Evolutionary conservation across 2,888 invertebrate species (phyloP).

Genomic region (Panzeria rudis): DNA sequence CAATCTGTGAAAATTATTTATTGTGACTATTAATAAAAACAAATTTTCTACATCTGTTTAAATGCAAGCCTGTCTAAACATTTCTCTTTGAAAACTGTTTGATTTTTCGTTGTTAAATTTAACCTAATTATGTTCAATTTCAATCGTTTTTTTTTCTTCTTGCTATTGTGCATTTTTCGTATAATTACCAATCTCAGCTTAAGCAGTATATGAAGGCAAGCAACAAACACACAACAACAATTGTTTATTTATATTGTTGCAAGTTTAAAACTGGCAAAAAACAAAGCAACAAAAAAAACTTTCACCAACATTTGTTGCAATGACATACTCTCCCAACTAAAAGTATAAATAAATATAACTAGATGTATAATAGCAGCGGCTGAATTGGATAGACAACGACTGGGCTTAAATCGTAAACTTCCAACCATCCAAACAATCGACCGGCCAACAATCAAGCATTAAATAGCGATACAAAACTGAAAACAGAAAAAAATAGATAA

Average conservation of each 20-base stretch:
- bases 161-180: constrained; percentile 47
- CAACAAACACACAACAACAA: constrained; percentile 10
- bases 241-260: constrained; percentile 44
- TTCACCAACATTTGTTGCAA: constrained; percentile 67
- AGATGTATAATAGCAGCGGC: constrained; percentile 47
- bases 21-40: constrained; percentile 1
- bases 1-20: constrained; percentile 25
- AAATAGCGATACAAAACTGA: constrained; percentile 45
- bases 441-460: constrained; percentile 48
- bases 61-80: constrained; percentile 3
- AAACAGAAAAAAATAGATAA: constrained; percentile 15
- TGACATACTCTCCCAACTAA: constrained; percentile 60
- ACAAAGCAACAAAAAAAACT: constrained; percentile 39
- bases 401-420: constrained; percentile 26
- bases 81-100: constrained; percentile 53
- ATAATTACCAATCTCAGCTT: constrained; percentile 58
- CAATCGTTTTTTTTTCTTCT: constrained; percentile 18
- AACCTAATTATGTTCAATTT: constrained; percentile 66
- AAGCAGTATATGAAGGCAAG: constrained; percentile 37
- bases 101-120: constrained; percentile 60
- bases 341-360: constrained; percentile 48
- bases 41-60: constrained; percentile 20
- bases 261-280: constrained; percentile 33
- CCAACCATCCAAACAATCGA: not conserved
- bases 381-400: constrained; percentile 1